Percentiles rank a stretch among this genome's conserved stretches.
Evolutionary conservation across 2,797 vertebrate genomes (phyloP).

Genomic region (Pogonophryne albipinna): DNA sequence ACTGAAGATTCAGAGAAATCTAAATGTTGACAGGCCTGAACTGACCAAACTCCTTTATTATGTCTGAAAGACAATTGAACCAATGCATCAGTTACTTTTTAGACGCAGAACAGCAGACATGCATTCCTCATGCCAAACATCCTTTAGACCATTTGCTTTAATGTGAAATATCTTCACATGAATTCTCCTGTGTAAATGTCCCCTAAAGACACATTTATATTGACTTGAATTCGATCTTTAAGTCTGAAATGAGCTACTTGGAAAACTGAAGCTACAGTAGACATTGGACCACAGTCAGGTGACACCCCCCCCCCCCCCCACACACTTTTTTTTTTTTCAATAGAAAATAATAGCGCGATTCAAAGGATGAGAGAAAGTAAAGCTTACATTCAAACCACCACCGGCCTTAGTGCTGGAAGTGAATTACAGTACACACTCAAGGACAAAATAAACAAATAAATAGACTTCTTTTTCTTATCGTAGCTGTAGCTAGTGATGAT

Average conservation of each 20-base stretch:
- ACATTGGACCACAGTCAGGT: conserved; percentile 44
- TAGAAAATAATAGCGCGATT: conserved; percentile 53
- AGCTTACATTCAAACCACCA: conserved; percentile 74
- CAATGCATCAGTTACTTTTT: conserved; percentile 39
- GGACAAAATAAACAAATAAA: conserved; percentile 72
- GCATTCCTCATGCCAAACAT: conserved; percentile 30
- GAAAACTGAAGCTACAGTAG: conserved; percentile 41
- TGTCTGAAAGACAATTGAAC: conserved; percentile 8
- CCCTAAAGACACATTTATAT: conserved; percentile 21
- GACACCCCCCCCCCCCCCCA: conserved; percentile 36
- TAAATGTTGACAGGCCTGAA: conserved; percentile 10
- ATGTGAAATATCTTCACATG: conserved; percentile 1
- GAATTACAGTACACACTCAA: conserved; percentile 62
- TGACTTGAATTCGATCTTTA: background rate
- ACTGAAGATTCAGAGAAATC: conserved; percentile 19
- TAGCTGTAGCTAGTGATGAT: no score
- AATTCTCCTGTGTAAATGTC: conserved; percentile 15
- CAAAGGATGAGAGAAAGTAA: conserved; percentile 43
- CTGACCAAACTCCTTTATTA: conserved; percentile 13
- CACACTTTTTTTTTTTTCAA: conserved; percentile 8
- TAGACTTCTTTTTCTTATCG: conserved; percentile 52
- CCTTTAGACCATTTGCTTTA: background rate
- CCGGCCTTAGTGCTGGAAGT: conserved; percentile 65
- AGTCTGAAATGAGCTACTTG: conserved; percentile 32
- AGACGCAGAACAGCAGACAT: conserved; percentile 29